Base-by-base conservation (phyloP, 2,888 invertebrate species). In the Synanthedon andrenaeformis region DNA sequence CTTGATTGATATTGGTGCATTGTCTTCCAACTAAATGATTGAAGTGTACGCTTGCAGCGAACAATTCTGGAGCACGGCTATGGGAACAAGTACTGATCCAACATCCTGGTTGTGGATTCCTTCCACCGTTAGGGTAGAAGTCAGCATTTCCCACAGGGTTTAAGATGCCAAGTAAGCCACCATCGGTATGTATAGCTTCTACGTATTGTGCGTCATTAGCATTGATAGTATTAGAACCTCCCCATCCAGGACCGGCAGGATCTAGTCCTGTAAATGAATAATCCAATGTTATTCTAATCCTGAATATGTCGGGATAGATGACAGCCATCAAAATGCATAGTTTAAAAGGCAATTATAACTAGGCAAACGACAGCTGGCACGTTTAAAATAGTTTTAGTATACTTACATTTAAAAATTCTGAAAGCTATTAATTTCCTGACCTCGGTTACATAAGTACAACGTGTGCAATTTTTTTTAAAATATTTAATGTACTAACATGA, bases 111-210 rank as follows among this genome's bases (percentile, higher is more conserved):
- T 84, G 83, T 3, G 70, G 69, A 58, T 71, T 68, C 4, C 69
- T 70, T 49, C 82, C 84, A 0, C 82, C 83, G 58, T 85, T 85
- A 4, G 82, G 81, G 61, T 83, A 87, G 65, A 84, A 86, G 62
- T 84, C 78, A 11, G 72, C 67, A 50, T 80, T 48, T 5, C 68
- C 76, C 35, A 78, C 70, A 1, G 67, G 65, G 52, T 74, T 64
- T 54, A 72, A 70, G 56, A 82, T 79, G 14, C 85, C 86, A 4
- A 80, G 69, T 0, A 66, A 52, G 4, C 76, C 70, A 23, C 78
- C 77, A 41, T 85, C 79, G 0, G 84, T 84, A 58, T 86, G 84
- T 42, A 85, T 83, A 2, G 70, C 63, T 59, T 86, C 85, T 0
- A 85, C 83, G 55, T 80, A 79, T 51, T 55, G 59, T 10, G 76